Evolutionary conservation across 2,113 vertebrate genomes (phyloP).

Genomic region (Cavia porcellus): DNA sequence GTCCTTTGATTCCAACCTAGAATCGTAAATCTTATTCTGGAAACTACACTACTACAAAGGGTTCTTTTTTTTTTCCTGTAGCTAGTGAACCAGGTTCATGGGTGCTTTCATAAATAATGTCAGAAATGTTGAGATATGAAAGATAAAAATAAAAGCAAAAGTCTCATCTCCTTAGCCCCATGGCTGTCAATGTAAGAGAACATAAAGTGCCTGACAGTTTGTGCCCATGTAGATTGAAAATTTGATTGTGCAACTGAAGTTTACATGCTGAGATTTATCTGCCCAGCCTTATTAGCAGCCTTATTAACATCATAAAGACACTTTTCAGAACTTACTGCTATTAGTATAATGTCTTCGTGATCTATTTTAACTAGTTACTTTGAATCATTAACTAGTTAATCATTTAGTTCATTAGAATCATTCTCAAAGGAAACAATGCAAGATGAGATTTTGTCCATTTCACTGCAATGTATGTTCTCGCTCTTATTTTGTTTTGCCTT

Average conservation of each 20-base stretch:
- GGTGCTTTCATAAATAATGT: neutral
- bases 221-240: conserved; percentile 60
- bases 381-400: neutral
- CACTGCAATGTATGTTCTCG: neutral
- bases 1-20: neutral
- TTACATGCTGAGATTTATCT: conserved; percentile 59
- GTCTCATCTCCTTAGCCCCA: neutral
- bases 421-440: conserved; percentile 24
- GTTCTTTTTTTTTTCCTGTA: neutral
- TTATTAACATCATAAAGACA: neutral
- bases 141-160: neutral
- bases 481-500: neutral
- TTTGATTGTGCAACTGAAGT: conserved; percentile 40
- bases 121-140: neutral
- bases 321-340: neutral
- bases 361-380: conserved; percentile 19
- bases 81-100: neutral
- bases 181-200: neutral
- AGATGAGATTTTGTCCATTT: neutral
- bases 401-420: neutral
- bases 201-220: neutral
- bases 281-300: neutral
- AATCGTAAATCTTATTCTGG: neutral
- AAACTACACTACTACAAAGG: neutral
- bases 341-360: neutral